A percentile compares a stretch with the other conserved stretches of the same genome.
Evolutionary conservation across 2,113 vertebrate species (phyloP).

Genomic region (Gallinago undulata): DNA sequence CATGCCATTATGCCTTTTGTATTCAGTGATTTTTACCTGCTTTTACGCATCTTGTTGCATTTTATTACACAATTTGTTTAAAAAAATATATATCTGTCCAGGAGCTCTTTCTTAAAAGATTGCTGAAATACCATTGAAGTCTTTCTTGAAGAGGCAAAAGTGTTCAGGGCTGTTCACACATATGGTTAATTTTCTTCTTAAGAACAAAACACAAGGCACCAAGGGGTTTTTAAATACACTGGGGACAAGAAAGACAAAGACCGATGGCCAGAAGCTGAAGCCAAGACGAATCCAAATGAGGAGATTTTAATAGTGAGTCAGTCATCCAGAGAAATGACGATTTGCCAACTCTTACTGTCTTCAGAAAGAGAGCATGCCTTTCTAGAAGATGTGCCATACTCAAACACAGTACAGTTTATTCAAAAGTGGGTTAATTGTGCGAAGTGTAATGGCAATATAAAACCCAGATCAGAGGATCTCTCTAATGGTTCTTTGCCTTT

Average conservation of each 20-base stretch:
- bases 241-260: constrained; percentile 23
- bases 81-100: background rate
- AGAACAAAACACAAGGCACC: background rate
- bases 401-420: constrained; percentile 13
- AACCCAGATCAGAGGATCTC: background rate
- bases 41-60: background rate
- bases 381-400: constrained; percentile 8
- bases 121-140: background rate
- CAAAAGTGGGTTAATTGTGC: constrained; percentile 31
- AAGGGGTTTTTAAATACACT: background rate
- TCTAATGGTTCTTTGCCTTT: background rate
- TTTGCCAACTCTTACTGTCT: constrained; percentile 20
- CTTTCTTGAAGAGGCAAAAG: background rate
- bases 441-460: background rate
- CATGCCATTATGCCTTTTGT: rapidly evolving
- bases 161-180: background rate
- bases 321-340: constrained; percentile 23
- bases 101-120: background rate
- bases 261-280: background rate
- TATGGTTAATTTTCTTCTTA: background rate
- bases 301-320: constrained; percentile 45
- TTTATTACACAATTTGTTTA: background rate
- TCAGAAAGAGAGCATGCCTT: background rate
- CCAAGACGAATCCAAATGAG: constrained; percentile 59
- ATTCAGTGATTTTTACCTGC: background rate